Percentiles rank a stretch among this genome's conserved stretches.
Conservation (phyloP, 2,797 vertebrate genomes). For the Sciurus vulgaris region DNA sequence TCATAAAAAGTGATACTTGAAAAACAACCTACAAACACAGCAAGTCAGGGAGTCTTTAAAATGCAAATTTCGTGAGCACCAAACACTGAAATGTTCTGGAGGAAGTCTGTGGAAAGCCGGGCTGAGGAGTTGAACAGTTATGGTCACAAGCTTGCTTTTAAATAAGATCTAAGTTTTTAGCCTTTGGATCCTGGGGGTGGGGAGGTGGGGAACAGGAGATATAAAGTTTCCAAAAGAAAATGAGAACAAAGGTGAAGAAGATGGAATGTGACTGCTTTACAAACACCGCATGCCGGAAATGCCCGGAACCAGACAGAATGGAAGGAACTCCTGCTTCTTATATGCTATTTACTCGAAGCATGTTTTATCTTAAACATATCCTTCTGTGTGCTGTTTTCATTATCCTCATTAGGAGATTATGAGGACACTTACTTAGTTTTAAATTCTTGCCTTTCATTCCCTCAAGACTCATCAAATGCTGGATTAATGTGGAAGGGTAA, state of each 20-base stretch:
- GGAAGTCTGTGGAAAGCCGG: neutral
- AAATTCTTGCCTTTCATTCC: constrained; percentile 78
- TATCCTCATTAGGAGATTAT: constrained; percentile 69
- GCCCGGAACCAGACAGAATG: constrained; percentile 24
- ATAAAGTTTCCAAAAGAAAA: constrained; percentile 74
- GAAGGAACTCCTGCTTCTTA: constrained; percentile 55
- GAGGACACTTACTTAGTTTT: constrained; percentile 76
- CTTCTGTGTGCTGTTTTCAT: constrained; percentile 69
- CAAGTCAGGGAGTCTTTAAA: neutral
- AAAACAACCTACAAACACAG: neutral
- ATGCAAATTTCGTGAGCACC: neutral
- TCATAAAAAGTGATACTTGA: neutral
- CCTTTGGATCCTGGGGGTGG: neutral
- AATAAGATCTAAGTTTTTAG: constrained; percentile 57
- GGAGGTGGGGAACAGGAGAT: constrained; percentile 2
- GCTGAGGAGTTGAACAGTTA: neutral
- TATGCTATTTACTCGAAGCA: constrained; percentile 43
- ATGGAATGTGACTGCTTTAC: constrained; percentile 50
- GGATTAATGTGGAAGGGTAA: constrained; percentile 74
- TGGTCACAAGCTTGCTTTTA: constrained; percentile 61
- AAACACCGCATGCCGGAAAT: constrained; percentile 51
- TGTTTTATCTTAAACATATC: constrained; percentile 73
- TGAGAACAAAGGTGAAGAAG: constrained; percentile 70
- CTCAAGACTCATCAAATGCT: constrained; percentile 75
- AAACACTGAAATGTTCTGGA: neutral